Evolutionary conservation across 2,797 vertebrate genomes (phyloP).

Genomic region (Hydrophis major): DNA sequence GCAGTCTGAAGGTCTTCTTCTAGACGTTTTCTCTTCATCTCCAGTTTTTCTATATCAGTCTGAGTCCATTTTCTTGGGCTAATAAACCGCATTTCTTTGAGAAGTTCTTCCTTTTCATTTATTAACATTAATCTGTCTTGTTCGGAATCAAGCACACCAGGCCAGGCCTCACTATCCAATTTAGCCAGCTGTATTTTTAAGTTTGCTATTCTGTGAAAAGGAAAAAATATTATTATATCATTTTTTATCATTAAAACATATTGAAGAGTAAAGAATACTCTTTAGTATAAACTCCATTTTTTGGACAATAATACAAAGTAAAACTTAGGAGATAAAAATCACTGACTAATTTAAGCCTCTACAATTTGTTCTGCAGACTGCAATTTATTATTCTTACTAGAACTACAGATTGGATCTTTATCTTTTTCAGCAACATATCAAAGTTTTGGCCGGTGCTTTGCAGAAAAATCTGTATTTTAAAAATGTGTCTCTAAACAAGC

Average conservation of each 20-base stretch:
- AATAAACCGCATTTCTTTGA: constrained; percentile 93
- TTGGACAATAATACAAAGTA: not conserved
- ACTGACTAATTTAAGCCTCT: not conserved
- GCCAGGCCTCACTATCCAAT: constrained; percentile 95
- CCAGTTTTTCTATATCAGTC: constrained; percentile 84
- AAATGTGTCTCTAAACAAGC: constrained; percentile 11
- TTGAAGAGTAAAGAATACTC: not conserved
- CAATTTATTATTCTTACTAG: constrained; percentile 25
- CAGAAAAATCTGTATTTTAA: constrained; percentile 16
- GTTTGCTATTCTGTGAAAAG: constrained; percentile 83
- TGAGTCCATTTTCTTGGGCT: constrained; percentile 84
- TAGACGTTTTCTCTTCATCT: constrained; percentile 84
- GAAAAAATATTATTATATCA: not conserved
- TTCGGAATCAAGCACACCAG: constrained; percentile 92
- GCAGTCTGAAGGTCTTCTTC: constrained; percentile 92
- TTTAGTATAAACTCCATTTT: not conserved
- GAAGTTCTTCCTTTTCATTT: constrained; percentile 95
- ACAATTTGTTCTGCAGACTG: constrained; percentile 22
- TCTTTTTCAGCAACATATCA: not conserved
- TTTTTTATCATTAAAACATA: not conserved
- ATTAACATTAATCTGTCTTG: constrained; percentile 92
- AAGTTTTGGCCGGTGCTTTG: constrained; percentile 9
- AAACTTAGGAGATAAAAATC: not conserved
- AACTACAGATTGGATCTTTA: not conserved
- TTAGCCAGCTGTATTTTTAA: constrained; percentile 95